phyloP scores from a whole-genome alignment of 2,113 vertebrate genomes.

The Elaphurus davidianus region DNA sequence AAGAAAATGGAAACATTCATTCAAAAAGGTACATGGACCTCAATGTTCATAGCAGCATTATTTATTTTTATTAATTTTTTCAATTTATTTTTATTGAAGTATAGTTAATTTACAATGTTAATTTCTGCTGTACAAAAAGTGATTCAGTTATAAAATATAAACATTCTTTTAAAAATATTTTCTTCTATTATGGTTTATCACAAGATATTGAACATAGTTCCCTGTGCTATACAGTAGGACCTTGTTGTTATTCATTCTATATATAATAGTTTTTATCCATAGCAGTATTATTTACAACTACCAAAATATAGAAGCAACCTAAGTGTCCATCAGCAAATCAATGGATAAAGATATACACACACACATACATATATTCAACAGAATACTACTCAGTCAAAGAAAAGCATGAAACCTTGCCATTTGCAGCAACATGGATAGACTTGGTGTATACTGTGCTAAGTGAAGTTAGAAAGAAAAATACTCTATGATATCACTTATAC shows the following conservation, averaged over 20 bases:
- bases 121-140: neutral
- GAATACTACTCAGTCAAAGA: neutral
- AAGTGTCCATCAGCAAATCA: neutral
- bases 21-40: neutral
- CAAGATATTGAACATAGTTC: neutral
- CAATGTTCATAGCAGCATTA: neutral
- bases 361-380: neutral
- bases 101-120: neutral
- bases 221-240: neutral
- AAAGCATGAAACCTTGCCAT: neutral
- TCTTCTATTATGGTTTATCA: neutral
- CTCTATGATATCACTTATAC: neutral
- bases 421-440: neutral
- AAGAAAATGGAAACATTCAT: neutral
- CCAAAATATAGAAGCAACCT: neutral
- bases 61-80: neutral
- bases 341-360: no score
- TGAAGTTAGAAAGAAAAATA: neutral
- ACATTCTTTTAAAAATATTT: neutral
- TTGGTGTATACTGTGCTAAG: neutral
- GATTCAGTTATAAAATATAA: neutral
- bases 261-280: neutral
- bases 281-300: neutral
- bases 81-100: neutral
- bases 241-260: neutral